Conservation (phyloP, 2,797 vertebrate genomes). For the Rachycentron canadum region DNA sequence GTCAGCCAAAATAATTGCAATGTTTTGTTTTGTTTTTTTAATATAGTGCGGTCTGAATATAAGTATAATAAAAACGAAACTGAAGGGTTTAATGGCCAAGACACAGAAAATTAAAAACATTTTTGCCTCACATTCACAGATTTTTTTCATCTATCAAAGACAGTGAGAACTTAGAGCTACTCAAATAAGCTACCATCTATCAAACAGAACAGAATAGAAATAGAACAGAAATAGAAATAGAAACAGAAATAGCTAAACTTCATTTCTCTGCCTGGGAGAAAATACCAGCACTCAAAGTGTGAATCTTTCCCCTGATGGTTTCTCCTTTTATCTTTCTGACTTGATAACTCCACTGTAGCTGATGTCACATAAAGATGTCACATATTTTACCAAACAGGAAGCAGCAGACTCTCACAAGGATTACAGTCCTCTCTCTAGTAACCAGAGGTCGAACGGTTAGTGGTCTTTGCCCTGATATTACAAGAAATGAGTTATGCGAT, state of each 20-base stretch:
- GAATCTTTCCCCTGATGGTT: too few species aligned
- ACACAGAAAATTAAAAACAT: too few species aligned
- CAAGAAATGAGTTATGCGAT: neutral
- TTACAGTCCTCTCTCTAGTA: slow-evolving; percentile 27
- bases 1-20: too few species aligned
- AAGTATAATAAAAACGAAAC: neutral
- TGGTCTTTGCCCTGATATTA: slow-evolving; percentile 3
- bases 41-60: too few species aligned
- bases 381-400: slow-evolving; percentile 25
- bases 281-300: slow-evolving; percentile 33
- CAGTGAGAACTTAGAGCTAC: too few species aligned
- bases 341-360: slow-evolving; percentile 17
- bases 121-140: too few species aligned
- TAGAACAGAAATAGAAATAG: too few species aligned
- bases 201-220: neutral
- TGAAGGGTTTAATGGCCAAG: too few species aligned
- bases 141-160: too few species aligned
- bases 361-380: neutral
- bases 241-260: neutral
- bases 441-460: slow-evolving; percentile 26
- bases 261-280: slow-evolving; percentile 8
- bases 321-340: slow-evolving; percentile 29
- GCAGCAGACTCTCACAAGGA: slow-evolving; percentile 18
- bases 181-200: neutral
- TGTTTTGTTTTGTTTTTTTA: too few species aligned